Conservation (phyloP, 2,797 vertebrate genomes). For the Stomatorhinus walkeri region DNA sequence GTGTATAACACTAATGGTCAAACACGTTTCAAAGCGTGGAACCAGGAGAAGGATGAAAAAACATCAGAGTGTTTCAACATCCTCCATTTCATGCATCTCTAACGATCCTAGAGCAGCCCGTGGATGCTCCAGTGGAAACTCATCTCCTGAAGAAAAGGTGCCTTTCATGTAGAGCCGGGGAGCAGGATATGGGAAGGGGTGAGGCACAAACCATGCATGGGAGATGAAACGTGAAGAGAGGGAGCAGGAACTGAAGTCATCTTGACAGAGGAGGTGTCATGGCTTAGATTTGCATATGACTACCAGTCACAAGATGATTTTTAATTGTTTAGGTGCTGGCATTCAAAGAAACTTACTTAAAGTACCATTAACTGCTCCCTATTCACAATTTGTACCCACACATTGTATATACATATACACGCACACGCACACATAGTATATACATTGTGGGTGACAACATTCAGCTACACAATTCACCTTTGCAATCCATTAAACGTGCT, state of each 20-base stretch:
- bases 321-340: neutral
- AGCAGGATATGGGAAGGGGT: neutral
- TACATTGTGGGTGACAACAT: neutral
- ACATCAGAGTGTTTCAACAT: neutral
- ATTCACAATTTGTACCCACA: neutral
- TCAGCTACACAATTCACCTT: neutral
- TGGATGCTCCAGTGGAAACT: neutral
- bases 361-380: neutral
- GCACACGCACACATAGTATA: neutral
- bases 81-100: constrained; percentile 7
- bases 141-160: neutral
- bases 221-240: neutral
- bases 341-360: neutral
- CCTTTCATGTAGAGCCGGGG: neutral
- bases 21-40: neutral
- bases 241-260: neutral
- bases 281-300: neutral
- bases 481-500: neutral
- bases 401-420: neutral
- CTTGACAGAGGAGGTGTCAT: neutral
- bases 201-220: neutral
- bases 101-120: neutral
- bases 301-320: neutral
- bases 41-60: neutral
- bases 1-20: neutral